Base-by-base conservation (phyloP, 1,140 invertebrate genomes). In the Trichomalopsis sarcophagae region DNA sequence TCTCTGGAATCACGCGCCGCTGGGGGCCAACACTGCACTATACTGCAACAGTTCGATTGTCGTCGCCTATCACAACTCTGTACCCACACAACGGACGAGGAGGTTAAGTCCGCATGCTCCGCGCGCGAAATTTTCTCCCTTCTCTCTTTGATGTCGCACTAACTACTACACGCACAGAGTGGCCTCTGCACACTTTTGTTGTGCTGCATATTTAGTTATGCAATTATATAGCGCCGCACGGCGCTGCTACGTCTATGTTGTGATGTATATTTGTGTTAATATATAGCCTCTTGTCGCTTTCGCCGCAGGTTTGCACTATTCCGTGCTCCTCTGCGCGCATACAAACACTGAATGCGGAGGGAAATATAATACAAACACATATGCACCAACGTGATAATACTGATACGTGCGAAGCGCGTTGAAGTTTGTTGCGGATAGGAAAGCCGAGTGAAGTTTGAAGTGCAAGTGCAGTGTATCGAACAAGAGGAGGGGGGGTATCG, bases 61-160 rank as follows among this genome's bases (percentile, higher is more conserved):
- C 36, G 13, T 17, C 77, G 50, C 1, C 21, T 36, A n/a, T n/a
- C 0, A 27, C 27, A 44, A n/a, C 10, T 2, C 27, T 30, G 2
- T 69, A 69, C 69, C n/a, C 40, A 50, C 44, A 17, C 50, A 13
- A 7, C 23, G 17, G 21, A 84, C 27, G 21, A 84, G 4, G 82
- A 84, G 82, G 82, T 84, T 84, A 84, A 79, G 82, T 84, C 14
- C 33, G 82, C 82, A 84, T 84, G 75, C 75, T 84, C 55, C 62
- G 82, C 82, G 82, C 82, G 82, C 74, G 82, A 77, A 77, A 83
- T 47, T 36, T 73, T 81, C n/a, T 68, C 27, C 27, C 68, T 81
- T 73, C 69, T 81, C 80, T 75, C 44, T 74, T 17, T 55, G n/a
- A n/a, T n/a, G 10, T 73, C 33, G 71, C 44, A 21, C 50, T 27